These are phyloP conservation scores for Candoia aspera DNA, from an alignment of 2,113 vertebrate species.

Conservation along the genomic window DNA sequence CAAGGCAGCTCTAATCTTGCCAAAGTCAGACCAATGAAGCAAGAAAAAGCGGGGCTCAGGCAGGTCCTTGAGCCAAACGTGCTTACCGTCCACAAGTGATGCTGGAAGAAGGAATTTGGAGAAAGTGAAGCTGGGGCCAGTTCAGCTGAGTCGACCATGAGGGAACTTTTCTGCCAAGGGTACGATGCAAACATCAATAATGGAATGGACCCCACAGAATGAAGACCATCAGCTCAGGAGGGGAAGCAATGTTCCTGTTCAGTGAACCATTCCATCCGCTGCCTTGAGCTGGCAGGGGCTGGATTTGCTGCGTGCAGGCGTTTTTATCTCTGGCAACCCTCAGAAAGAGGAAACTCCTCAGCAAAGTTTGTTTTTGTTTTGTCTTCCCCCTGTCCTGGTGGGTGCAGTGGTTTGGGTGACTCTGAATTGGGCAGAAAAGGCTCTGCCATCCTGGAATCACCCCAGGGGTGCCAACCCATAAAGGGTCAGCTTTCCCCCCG, in stretches of 20 bases:
- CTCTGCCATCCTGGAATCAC: background rate
- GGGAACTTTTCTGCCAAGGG: background rate
- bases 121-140: background rate
- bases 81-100: background rate
- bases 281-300: background rate
- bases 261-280: background rate
- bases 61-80: background rate
- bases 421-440: background rate
- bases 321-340: background rate
- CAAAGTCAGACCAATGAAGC: background rate
- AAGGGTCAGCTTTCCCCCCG: background rate
- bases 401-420: background rate
- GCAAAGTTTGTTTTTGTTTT: background rate
- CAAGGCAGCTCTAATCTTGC: background rate
- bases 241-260: background rate
- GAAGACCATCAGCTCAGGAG: conserved; percentile 34
- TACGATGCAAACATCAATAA: conserved; percentile 9
- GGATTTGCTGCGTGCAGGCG: background rate
- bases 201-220: background rate
- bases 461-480: background rate
- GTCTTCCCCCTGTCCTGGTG: background rate
- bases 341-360: background rate
- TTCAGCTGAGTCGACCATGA: background rate
- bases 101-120: background rate
- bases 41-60: background rate